These are phyloP conservation scores for Cartodere bifasciata DNA, from an alignment of 2,888 invertebrate genomes.

Conservation along the genomic window DNA sequence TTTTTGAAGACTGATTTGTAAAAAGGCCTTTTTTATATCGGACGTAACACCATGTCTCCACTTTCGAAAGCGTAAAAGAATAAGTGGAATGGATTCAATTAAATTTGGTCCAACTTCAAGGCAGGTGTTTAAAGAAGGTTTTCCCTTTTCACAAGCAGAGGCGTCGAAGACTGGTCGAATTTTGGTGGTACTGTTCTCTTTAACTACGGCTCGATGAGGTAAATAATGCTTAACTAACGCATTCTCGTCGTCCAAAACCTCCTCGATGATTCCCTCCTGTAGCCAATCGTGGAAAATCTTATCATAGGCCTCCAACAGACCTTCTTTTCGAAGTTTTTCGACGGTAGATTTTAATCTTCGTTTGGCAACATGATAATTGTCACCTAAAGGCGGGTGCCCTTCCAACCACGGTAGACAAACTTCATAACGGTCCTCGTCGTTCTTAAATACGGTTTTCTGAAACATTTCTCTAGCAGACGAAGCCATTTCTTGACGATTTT, in stretches of 20 bases:
- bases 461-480: conserved; percentile 19
- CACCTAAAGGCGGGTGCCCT: conserved; percentile 21
- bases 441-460: conserved; percentile 18
- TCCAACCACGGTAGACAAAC: conserved; percentile 25
- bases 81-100: conserved; percentile 12
- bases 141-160: conserved; percentile 16
- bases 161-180: conserved; percentile 22
- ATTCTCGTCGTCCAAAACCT: conserved; percentile 6
- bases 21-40: conserved; percentile 24
- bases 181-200: conserved; percentile 14
- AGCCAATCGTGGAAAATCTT: conserved; percentile 22
- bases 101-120: conserved; percentile 13
- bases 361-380: conserved; percentile 18
- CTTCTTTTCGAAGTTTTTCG: conserved; percentile 15
- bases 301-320: conserved; percentile 12
- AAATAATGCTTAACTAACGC: no score
- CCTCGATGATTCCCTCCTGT: conserved; percentile 12
- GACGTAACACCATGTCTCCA: conserved; percentile 16
- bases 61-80: conserved; percentile 15
- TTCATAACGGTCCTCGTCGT: conserved; percentile 22
- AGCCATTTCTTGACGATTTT: conserved; percentile 15
- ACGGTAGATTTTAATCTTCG: conserved; percentile 18
- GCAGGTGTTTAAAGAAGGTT: conserved; percentile 20
- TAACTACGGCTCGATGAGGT: conserved; percentile 14
- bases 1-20: conserved; percentile 19